Conservation (phyloP, 1,140 invertebrate species). For the Pygmarrhopalites habei region DNA sequence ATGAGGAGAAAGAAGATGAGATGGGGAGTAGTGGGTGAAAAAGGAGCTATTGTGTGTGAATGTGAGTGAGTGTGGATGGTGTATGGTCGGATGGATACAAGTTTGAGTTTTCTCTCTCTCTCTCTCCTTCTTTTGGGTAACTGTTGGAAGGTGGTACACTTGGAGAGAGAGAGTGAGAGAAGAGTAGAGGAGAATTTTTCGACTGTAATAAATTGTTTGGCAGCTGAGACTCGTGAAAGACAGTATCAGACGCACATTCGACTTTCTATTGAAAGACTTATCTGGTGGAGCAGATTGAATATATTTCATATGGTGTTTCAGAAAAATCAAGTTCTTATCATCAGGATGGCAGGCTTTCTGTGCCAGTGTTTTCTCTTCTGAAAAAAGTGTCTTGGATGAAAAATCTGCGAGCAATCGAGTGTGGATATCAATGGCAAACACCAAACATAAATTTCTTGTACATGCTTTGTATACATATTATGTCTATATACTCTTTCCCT, state of each 20-base stretch:
- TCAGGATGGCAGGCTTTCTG: conserved; percentile 38
- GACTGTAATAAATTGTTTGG: conserved; percentile 40
- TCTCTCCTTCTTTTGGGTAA: too few species aligned
- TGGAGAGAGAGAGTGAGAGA: neutral
- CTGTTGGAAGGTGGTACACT: neutral
- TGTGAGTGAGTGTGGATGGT: too few species aligned
- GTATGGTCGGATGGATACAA: too few species aligned
- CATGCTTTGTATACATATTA: too few species aligned
- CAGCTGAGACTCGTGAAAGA: conserved; percentile 31
- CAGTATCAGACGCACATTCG: conserved; percentile 32
- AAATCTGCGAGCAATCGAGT: conserved; percentile 41
- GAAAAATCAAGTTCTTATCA: conserved; percentile 40
- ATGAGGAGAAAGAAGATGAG: too few species aligned
- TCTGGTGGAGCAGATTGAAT: conserved; percentile 39
- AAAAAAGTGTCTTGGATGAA: conserved; percentile 39
- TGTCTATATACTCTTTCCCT: neutral
- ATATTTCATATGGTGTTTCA: conserved; percentile 40
- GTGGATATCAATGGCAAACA: conserved; percentile 40
- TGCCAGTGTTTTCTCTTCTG: conserved; percentile 37
- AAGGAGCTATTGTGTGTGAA: too few species aligned
- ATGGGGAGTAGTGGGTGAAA: too few species aligned
- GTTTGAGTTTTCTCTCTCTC: too few species aligned
- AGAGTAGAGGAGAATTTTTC: conserved; percentile 22
- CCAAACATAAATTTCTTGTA: conserved; percentile 39
- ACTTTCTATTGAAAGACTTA: conserved; percentile 38